Evolutionary conservation across 1,140 invertebrate species (phyloP).

Genomic region (Musca domestica): DNA sequence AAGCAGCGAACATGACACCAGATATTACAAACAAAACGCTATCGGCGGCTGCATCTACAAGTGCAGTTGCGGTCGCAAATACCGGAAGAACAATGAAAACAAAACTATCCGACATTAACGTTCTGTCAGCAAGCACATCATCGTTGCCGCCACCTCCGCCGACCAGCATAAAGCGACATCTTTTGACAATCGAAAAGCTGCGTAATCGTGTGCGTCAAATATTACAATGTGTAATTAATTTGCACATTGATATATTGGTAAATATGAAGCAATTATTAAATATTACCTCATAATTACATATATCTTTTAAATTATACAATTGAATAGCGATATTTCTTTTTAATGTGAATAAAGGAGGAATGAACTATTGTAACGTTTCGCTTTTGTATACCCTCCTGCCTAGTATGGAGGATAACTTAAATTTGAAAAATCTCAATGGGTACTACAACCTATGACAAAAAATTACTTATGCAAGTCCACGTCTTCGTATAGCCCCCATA

Average conservation of each 20-base stretch:
- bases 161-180: conserved; percentile 40
- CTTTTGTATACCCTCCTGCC: too few relatives aligned
- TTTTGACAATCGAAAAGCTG: conserved; percentile 44
- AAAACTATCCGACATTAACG: background rate
- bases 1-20: background rate
- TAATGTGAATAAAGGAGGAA: too few relatives aligned
- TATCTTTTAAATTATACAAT: background rate
- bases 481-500: too few relatives aligned
- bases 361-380: too few relatives aligned
- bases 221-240: conserved; percentile 53
- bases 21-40: background rate
- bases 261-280: conserved; percentile 2
- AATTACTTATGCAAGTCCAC: too few relatives aligned
- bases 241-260: conserved; percentile 54
- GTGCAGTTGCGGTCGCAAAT: background rate
- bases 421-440: too few relatives aligned
- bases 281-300: background rate
- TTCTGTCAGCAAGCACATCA: background rate
- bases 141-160: background rate
- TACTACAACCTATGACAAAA: too few relatives aligned
- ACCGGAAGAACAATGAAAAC: background rate
- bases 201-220: conserved; percentile 48
- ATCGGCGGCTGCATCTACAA: background rate
- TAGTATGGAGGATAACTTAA: too few relatives aligned
- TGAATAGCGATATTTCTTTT: background rate